Evolutionary conservation across 2,888 invertebrate species (phyloP), one percentile per base, ranked within the genome.

Genomic region (Dolichomitus sp.): DNA sequence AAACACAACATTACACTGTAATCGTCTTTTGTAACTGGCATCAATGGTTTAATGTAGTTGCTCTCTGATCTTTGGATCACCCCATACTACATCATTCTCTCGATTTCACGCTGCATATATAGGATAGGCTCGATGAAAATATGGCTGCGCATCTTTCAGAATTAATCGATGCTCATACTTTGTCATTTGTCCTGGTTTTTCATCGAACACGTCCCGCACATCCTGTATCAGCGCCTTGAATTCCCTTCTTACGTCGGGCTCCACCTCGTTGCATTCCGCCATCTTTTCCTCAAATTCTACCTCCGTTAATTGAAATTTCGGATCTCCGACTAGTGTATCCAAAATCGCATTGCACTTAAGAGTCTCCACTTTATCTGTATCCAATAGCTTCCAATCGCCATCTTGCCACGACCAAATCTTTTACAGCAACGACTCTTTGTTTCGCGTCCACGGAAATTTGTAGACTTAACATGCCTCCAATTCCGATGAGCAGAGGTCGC

Each of bases 51-150:
- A 9, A 89, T 89, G 61, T 88, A 90, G 0, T 87, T 86, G 45
- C 87, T 89, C 57, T 84, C 87, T 0, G 89, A 89, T n/a, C 86
- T 87, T 72, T 89, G 82, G 14, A 91, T 91, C 1, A 93, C 89
- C 0, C 85, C 79, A 68, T 89, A 88, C 4, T 88, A 57, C 12
- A 91, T 61, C 59, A 93, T 83, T 85, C 90, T 42, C 12, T 30
- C 30, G 30, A 30, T 30, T 30, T 30, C 30, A 4, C 30, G 2
- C 4, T 30, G 30, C 4, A 30, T 30, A n/a, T n/a, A n/a, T n/a
- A n/a, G n/a, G n/a, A n/a, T n/a, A n/a, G n/a, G n/a, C n/a, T n/a
- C n/a, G n/a, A n/a, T n/a, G n/a, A n/a, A n/a, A n/a, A n/a, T n/a
- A n/a, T n/a, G n/a, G n/a, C n/a, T n/a, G n/a, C n/a, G n/a, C n/a